Evolutionary conservation across 2,113 vertebrate genomes (phyloP), one percentile per base, ranked within the genome.

Genomic region (Cryptomyrus ogoouensis): DNA sequence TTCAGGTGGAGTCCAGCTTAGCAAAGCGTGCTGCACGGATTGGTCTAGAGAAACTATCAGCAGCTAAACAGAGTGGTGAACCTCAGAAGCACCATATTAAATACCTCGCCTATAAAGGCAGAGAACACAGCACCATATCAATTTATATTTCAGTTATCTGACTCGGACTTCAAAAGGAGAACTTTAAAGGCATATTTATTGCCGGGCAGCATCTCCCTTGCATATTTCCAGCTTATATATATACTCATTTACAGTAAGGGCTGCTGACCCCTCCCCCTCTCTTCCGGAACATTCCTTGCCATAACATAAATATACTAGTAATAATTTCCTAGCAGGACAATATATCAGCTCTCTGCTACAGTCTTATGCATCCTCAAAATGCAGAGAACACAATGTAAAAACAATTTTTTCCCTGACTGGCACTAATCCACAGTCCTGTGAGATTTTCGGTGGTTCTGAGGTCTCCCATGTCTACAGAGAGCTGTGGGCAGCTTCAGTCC

Each of bases 1-100:
- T 91, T 89, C 80, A 70, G 91, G 85, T 84, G 80, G 1, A 90
- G 89, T 90, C 56, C 89, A 50, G 88, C 92, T 91, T 89, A 91
- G 77, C 74, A 88, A 83, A 91, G 89, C 56, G 50, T 70, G 56
- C 83, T 91, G 85, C 87, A 89, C 44, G 90, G 89, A 90, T 88
- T 88, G 88, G 91, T 84, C 90, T 91, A 89, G 88, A 91, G 91
- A 90, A 88, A 74, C 86, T 91, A 91, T 92, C 62, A 90, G 83
- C 56, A 70, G 52, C 70, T 24, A 88, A 53, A 90, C 88, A 92
- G 85, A 66, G 52, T 70, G 47, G 42, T 50, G 83, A 88, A 88
- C 88, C 89, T 66, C 74, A 83, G 90, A 90, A 56, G 53, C 89
- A 47, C 12, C 89, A 17, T 90, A 74, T 46, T 90, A 89, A 86